These are phyloP conservation scores for Pantherophis guttatus DNA, from an alignment of 2,113 vertebrate genomes.

Conservation along the genomic window DNA sequence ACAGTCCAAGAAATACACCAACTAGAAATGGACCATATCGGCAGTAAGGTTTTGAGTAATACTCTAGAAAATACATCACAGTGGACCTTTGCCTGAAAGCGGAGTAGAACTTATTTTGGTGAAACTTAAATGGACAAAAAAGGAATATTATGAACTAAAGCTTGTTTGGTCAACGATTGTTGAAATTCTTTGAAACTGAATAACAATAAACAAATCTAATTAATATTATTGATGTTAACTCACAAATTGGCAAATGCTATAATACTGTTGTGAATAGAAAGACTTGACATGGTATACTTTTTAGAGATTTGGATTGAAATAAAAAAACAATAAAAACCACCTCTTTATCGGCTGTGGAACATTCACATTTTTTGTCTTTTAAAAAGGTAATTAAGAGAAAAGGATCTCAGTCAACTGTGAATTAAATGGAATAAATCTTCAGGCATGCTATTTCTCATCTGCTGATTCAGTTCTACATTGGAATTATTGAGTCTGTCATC, in stretches of 20 bases:
- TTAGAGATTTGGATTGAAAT: background rate
- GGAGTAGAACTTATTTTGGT: background rate
- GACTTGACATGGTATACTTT: background rate
- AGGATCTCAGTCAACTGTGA: background rate
- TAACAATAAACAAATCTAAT: background rate
- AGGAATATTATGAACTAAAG: background rate
- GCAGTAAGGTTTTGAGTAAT: conserved; percentile 83
- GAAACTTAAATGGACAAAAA: background rate
- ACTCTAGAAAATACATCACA: conserved; percentile 71
- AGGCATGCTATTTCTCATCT: background rate
- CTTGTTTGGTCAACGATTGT: background rate
- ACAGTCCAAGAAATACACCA: conserved; percentile 76
- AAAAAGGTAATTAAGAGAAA: background rate
- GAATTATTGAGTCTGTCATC: no score
- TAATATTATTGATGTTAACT: background rate
- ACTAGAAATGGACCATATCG: conserved; percentile 80
- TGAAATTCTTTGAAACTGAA: background rate
- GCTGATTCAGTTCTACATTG: no score
- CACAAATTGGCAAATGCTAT: background rate
- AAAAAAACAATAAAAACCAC: background rate
- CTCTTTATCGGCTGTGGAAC: background rate
- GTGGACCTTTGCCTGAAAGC: conserved; percentile 61
- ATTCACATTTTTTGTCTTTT: background rate
- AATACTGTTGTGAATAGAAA: background rate
- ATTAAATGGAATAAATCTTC: background rate